A percentile compares a stretch with the other conserved stretches of the same genome.
Evolutionary conservation across 2,113 vertebrate genomes (phyloP).

Genomic region (Nibea coibor): DNA sequence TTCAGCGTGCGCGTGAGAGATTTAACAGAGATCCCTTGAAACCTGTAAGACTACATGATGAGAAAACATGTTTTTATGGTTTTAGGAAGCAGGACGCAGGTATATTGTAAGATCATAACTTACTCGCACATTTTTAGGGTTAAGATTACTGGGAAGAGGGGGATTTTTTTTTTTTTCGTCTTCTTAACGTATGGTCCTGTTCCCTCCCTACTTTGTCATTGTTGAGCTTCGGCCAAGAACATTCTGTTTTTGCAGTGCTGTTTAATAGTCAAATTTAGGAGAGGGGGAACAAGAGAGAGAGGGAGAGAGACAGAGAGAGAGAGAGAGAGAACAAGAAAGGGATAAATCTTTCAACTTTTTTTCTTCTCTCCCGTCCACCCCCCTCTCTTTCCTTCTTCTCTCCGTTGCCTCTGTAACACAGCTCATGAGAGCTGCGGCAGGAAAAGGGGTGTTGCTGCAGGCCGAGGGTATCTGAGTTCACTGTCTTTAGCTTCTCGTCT

Average conservation of each 20-base stretch:
- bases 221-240: constrained; percentile 84
- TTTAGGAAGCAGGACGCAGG: constrained; percentile 29
- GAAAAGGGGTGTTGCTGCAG: constrained; percentile 69
- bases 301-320: constrained; percentile 63
- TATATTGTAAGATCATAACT: constrained; percentile 23
- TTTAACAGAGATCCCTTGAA: constrained; percentile 11
- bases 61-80: constrained; percentile 25
- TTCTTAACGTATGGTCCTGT: constrained; percentile 77
- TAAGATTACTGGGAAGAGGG: constrained; percentile 43
- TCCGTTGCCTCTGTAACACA: constrained; percentile 53
- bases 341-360: constrained; percentile 78
- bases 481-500: constrained; percentile 55
- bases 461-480: constrained; percentile 79
- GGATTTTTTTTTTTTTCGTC: constrained; percentile 28
- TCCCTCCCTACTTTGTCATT: constrained; percentile 81
- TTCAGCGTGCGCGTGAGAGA: neutral
- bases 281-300: constrained; percentile 65
- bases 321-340: constrained; percentile 65
- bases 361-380: constrained; percentile 3
- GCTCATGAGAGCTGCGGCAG: constrained; percentile 67
- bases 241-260: constrained; percentile 83
- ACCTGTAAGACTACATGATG: neutral
- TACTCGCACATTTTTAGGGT: constrained; percentile 23
- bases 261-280: constrained; percentile 83
- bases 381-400: constrained; percentile 23